Evolutionary conservation across 2,888 invertebrate genomes (phyloP).

Genomic region (Eudasyphora cyanicolor): DNA sequence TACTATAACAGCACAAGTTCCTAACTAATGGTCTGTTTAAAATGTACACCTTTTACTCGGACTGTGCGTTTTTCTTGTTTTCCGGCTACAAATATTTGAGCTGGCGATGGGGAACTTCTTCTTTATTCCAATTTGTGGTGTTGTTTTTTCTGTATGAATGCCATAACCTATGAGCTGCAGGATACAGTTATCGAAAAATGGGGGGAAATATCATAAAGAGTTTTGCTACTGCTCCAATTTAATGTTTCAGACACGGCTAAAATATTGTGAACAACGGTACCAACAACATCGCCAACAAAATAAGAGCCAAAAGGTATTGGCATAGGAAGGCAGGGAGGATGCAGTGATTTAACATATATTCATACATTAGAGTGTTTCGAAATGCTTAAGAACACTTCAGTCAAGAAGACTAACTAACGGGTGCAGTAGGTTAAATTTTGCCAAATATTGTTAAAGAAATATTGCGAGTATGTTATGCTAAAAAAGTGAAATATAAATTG

Average conservation of each 20-base stretch:
- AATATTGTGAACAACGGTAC: not conserved
- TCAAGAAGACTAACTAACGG: too few relatives aligned
- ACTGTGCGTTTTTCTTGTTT: not conserved
- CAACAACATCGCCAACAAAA: not conserved
- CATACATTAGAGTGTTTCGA: too few relatives aligned
- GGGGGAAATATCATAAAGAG: not conserved
- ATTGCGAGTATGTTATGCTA: too few relatives aligned
- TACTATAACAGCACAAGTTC: constrained; percentile 43
- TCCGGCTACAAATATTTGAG: not conserved
- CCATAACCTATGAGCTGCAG: too few relatives aligned
- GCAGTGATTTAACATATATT: not conserved
- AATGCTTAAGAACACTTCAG: too few relatives aligned
- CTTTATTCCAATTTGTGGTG: not conserved
- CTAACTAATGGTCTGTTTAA: constrained; percentile 62
- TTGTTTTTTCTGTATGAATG: too few relatives aligned
- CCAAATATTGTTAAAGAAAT: too few relatives aligned
- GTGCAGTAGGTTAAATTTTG: too few relatives aligned
- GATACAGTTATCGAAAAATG: too few relatives aligned
- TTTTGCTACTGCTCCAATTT: not conserved
- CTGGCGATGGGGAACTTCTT: not conserved
- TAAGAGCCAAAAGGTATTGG: not conserved
- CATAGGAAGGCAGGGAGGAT: not conserved
- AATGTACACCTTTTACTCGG: constrained; percentile 59
- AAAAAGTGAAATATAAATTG: too few relatives aligned
- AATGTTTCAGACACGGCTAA: not conserved